Base-by-base conservation (phyloP, 1,140 invertebrate genomes). In the Panulirus ornatus region DNA sequence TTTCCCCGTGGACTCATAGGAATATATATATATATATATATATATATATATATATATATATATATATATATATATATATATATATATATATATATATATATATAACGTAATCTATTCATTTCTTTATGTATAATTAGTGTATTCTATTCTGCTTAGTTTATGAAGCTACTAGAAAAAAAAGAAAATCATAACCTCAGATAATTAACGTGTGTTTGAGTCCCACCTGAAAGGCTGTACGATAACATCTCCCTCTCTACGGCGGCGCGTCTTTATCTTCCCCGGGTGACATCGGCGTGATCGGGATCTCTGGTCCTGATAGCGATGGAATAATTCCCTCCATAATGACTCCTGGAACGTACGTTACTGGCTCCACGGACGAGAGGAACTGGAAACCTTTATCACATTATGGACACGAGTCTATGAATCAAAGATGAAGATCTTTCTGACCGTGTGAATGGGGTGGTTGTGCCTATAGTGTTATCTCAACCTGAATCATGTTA, bases 1-100 rank as follows among this genome's bases (percentile, higher is more conserved):
- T n/a, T n/a, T n/a, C n/a, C 0, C 22, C 9, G n/a, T 34, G 22
- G 8, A 8, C 30, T 70, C 11, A 70, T 27, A 11, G 9, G 30
- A 9, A 70, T 70, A 2, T 11, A 34, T 73, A 9, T 14, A 73
- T 66, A n/a, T 66, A 66, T 66, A 38, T 75, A 75, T 75, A 38
- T 73, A 73, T 73, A 40, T 73, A 73, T 36, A 73, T 73, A 73
- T 73, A 40, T 73, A 73, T 73, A 40, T 73, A 73, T 73, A 40
- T 73, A 73, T 75, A 42, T 75, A 75, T 75, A 42, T 75, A 75
- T n/a, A 75, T 75, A 42, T 75, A 75, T 38, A 75, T 38, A 75
- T 75, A 75, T 38, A 63, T 63, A 63, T n/a, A 63, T 63, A 63
- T n/a, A 63, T 63, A 63, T n/a, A 63, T 27, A 63, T 27, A 63